Evolutionary conservation across 2,888 invertebrate genomes (phyloP).

Genomic region (Candidula unifasciata): DNA sequence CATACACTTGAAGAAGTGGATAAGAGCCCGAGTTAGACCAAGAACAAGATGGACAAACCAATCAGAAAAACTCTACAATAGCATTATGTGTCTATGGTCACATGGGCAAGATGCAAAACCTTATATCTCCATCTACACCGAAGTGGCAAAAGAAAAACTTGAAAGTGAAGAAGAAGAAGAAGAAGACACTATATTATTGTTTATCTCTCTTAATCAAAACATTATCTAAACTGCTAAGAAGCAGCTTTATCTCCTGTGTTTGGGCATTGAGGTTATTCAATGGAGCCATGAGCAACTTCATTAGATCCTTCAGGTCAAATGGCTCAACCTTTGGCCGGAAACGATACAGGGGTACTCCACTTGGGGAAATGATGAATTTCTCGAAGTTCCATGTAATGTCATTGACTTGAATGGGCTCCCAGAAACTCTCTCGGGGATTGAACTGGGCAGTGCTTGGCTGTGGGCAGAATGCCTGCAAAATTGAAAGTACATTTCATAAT

Average conservation of each 20-base stretch:
- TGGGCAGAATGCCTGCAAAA: constrained; percentile 54
- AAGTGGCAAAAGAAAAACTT: too few species aligned
- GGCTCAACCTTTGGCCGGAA: constrained; percentile 59
- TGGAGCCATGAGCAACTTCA: constrained; percentile 38
- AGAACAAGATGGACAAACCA: too few species aligned
- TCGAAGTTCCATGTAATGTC: constrained; percentile 79
- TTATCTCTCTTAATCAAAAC: constrained; percentile 36
- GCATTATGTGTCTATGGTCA: too few species aligned
- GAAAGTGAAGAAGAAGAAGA: too few species aligned
- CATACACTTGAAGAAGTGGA: too few species aligned
- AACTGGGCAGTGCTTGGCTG: not conserved
- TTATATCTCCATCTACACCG: too few species aligned
- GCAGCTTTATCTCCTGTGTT: not conserved
- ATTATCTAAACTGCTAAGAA: constrained; percentile 40
- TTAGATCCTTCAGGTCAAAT: constrained; percentile 57
- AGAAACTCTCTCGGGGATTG: constrained; percentile 53
- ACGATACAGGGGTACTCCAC: constrained; percentile 56
- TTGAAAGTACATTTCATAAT: not conserved
- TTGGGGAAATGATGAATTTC: constrained; percentile 75
- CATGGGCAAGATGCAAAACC: too few species aligned
- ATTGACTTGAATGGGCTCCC: constrained; percentile 60
- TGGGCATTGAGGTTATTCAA: not conserved
- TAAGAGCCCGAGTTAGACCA: too few species aligned
- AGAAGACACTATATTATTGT: too few species aligned
- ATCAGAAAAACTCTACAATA: too few species aligned